Conservation (phyloP, 2,888 invertebrate genomes). For the Meteorus colon region DNA sequence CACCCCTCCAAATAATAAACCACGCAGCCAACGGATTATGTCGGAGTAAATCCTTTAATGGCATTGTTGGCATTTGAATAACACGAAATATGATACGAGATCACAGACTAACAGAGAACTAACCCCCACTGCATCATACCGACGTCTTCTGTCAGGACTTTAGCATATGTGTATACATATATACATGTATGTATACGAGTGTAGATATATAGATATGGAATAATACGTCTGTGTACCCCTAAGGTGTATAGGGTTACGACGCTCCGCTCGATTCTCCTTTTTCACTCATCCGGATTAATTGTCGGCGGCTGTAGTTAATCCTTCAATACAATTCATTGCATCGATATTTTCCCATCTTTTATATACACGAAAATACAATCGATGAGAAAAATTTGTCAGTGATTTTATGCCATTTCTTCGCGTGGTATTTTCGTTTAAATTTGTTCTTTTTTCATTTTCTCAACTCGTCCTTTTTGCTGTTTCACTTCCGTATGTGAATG, state of each 20-base stretch:
- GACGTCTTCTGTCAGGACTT: slow-evolving; percentile 3
- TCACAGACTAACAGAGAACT: slow-evolving; percentile 53
- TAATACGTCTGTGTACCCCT: slow-evolving; percentile 22
- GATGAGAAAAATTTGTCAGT: slow-evolving; percentile 23
- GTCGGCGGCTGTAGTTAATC: slow-evolving; percentile 50
- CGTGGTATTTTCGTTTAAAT: not conserved
- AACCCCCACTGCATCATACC: slow-evolving; percentile 29
- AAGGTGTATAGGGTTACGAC: slow-evolving; percentile 65
- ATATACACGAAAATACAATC: not conserved
- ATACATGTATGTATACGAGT: not conserved
- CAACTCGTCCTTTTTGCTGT: not conserved
- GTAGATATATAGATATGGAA: slow-evolving; percentile 2
- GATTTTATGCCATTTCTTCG: not conserved
- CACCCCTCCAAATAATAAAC: slow-evolving; percentile 11
- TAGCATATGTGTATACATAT: not conserved
- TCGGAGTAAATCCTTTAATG: slow-evolving; percentile 70
- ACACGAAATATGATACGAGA: slow-evolving; percentile 72
- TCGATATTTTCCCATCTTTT: not conserved
- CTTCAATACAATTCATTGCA: not conserved
- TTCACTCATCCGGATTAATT: slow-evolving; percentile 67
- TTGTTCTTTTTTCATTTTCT: not conserved
- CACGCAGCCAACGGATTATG: slow-evolving; percentile 49
- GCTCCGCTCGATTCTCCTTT: slow-evolving; percentile 46
- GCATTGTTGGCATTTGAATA: slow-evolving; percentile 73
- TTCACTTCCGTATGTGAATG: slow-evolving; percentile 40